Base-by-base conservation (phyloP, 2,113 vertebrate species). In the Oreochromis spilurus region DNA sequence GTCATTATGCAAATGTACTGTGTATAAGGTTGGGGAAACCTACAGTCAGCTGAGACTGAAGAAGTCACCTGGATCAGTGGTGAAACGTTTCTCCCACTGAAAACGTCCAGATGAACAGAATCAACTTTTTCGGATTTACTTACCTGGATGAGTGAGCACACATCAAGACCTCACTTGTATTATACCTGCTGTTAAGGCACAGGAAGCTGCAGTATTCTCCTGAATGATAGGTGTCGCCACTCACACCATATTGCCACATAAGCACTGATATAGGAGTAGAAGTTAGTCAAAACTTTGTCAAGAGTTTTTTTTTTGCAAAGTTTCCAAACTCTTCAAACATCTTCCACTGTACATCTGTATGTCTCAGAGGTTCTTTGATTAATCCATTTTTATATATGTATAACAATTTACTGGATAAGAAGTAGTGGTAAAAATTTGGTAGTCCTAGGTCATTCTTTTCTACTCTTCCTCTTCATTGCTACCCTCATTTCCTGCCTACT, bases 121-220 rank as follows among this genome's bases (percentile, higher is more conserved):
- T 57, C 21, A 26, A 1, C 31, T 5, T 34, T 34, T 34, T 57
- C 12, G 54, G 54, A 29, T 57, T 29, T 57, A 14, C 12, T 57
- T 0, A 57, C 54, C 54, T 57, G 24, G 54, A 57, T 57, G 54
- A 57, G 0, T 57, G 24, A 57, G 54, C 1, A 14, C 1, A 1
- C 21, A 55, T 14, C 24, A 57, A 57, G 24, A 57, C 24, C 54
- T 34, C 31, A 34, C 31, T 57, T 57, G 2, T 12, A 0, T 53
- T 6, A 53, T 21, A 53, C 52, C 19, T 53, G 52, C 19, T 53
- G 52, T n/a, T 53, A 53, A 53, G 52, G 52, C 19, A 5, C 52
- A 53, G 9, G 50, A 53, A 53, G 52, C 52, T 53, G 52, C 52
- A 53, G 52, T 53, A 53, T 53, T 53, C 52, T 53, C 1, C 52